phyloP scores from a whole-genome alignment of 2,888 invertebrate genomes.

The Andrena flavipes region DNA sequence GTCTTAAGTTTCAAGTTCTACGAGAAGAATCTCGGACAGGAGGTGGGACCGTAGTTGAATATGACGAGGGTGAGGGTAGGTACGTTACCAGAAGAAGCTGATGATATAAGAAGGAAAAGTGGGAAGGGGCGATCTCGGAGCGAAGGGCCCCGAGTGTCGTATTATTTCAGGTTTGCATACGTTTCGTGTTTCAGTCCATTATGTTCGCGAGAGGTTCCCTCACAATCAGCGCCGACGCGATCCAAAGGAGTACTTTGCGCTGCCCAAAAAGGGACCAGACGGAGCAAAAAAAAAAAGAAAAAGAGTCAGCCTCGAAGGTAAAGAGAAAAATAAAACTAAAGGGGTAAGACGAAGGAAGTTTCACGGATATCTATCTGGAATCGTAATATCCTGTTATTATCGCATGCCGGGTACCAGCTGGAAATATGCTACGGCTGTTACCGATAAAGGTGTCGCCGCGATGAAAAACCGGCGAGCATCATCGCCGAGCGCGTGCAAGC shows the following conservation, averaged over 20 bases:
- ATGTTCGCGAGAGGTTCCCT: slow-evolving; percentile 63
- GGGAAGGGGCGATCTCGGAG: slow-evolving; percentile 56
- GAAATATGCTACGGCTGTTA: slow-evolving; percentile 49
- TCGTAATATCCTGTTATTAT: slow-evolving; percentile 77
- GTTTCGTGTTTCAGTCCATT: slow-evolving; percentile 78
- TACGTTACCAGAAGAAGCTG: slow-evolving; percentile 55
- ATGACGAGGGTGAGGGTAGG: slow-evolving; percentile 74
- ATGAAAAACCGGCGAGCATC: slow-evolving; percentile 42
- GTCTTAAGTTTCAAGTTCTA: slow-evolving; percentile 76
- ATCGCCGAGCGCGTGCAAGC: slow-evolving; percentile 35
- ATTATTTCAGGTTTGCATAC: slow-evolving; percentile 79
- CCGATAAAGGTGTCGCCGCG: slow-evolving; percentile 59
- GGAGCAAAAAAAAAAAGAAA: slow-evolving; percentile 5
- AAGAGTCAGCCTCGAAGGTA: slow-evolving; percentile 42
- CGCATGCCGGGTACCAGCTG: slow-evolving; percentile 64
- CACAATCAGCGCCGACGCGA: slow-evolving; percentile 42
- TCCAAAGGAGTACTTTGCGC: slow-evolving; percentile 45
- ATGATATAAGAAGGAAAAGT: slow-evolving; percentile 40
- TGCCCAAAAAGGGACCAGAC: slow-evolving; percentile 48
- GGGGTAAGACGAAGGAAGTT: slow-evolving; percentile 29
- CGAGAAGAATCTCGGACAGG: slow-evolving; percentile 61
- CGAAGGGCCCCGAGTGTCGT: slow-evolving; percentile 66
- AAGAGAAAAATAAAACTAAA: slow-evolving; percentile 27
- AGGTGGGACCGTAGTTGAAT: slow-evolving; percentile 66
- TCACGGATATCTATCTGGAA: slow-evolving; percentile 72